These are phyloP conservation scores for Emydoidea blandingii DNA, from an alignment of 2,797 vertebrate genomes.

Conservation along the genomic window DNA sequence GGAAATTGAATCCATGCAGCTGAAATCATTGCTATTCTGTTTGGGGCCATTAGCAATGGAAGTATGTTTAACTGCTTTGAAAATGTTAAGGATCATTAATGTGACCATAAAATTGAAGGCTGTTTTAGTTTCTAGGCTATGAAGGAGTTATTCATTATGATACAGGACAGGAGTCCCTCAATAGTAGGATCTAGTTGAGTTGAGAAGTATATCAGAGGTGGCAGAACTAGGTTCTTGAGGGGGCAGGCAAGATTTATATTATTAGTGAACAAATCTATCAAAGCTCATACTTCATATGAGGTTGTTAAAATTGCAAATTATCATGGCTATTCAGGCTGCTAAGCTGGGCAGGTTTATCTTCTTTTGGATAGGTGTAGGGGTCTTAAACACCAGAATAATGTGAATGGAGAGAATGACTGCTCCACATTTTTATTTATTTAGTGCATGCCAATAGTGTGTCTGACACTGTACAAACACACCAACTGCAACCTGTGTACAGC, in stretches of 20 bases:
- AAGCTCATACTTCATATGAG: not conserved
- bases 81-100: not conserved
- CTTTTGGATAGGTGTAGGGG: not conserved
- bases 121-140: not conserved
- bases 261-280: not conserved
- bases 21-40: not conserved
- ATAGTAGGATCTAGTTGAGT: not conserved
- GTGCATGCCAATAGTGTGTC: not conserved
- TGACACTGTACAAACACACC: not conserved
- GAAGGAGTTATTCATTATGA: not conserved
- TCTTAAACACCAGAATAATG: not conserved
- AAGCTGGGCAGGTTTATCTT: not conserved
- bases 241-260: not conserved
- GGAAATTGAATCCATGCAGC: not conserved
- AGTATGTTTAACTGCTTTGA: not conserved
- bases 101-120: not conserved
- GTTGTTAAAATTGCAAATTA: not conserved
- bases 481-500: not conserved
- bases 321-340: not conserved
- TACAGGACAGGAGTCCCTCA: not conserved
- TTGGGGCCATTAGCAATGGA: not conserved
- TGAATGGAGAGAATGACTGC: not conserved
- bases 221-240: not conserved
- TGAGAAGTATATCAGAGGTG: not conserved
- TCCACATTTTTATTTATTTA: not conserved